Evolutionary conservation across 2,797 vertebrate species (phyloP), one percentile per base, ranked within the genome.

Genomic region (Ambastaia sidthimunki): DNA sequence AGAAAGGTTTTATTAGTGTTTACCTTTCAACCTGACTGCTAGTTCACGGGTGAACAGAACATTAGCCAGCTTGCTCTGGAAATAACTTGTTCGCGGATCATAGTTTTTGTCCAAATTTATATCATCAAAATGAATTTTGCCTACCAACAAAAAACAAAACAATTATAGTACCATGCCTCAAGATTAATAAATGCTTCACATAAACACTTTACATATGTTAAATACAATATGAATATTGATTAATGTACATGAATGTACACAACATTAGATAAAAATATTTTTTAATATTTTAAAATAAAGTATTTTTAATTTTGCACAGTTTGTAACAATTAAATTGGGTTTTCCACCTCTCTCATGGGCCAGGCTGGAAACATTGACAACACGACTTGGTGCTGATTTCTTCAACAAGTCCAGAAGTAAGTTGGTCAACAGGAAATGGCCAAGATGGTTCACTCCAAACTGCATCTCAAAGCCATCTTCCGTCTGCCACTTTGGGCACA

Each of bases 41-140:
- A 94, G 88, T 74, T 93, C 92, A 80, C 57, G 88, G 79, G 83
- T 76, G 44, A 94, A 94, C 19, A 94, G 89, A 55, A 94, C 83
- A 19, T 93, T 94, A 7, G 92, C 92, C 71, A 94, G 81, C 80
- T 93, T 94, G 90, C 92, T 94, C 81, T 93, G 92, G 1, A 41
- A 6, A 81, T 94, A 94, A 84, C 92, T 92, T 11, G 4, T 66
- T 0, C 48, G 0, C 15, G 84, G 80, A 4, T 57, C 0, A 59
- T 93, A 94, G 69, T 89, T 48, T 71, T 87, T 85, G 62, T 93
- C 91, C 3, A 92, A 34, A 76, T 93, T 92, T 76, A 94, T 92
- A 87, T 94, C 92, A 54, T 94, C 90, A 86, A 93, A 94, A 78
- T 92, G 44, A 47, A 94, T 93, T 1, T n/a, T 21, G 37, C 84